Conservation (phyloP, 2,888 invertebrate genomes). For the Netelia inedita region DNA sequence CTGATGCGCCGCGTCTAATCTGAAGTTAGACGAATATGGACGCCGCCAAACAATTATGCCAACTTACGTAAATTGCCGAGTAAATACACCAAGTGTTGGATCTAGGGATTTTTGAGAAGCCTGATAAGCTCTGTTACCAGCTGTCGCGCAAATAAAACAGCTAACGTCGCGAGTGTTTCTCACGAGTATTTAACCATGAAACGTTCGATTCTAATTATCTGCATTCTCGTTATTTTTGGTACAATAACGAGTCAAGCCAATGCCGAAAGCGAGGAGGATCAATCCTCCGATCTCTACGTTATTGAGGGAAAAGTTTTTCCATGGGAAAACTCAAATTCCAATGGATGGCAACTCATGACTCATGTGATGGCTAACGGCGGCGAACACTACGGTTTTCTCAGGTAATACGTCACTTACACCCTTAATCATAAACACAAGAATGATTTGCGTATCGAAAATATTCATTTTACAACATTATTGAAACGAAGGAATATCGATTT, state of each 20-base stretch:
- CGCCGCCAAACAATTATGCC: too few relatives aligned
- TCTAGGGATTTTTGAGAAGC: not conserved
- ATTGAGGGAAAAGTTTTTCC: slow-evolving; percentile 94
- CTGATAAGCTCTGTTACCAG: not conserved
- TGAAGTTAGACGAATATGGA: not conserved
- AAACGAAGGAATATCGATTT: not conserved
- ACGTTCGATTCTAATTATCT: slow-evolving; percentile 60
- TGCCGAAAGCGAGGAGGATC: slow-evolving; percentile 84
- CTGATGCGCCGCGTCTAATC: not conserved
- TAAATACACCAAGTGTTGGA: not conserved
- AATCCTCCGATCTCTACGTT: slow-evolving; percentile 88
- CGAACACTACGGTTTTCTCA: slow-evolving; percentile 93
- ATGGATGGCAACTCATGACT: slow-evolving; percentile 92
- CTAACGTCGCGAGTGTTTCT: slow-evolving; percentile 9
- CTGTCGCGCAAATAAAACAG: not conserved
- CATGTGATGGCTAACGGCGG: slow-evolving; percentile 95
- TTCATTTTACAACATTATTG: slow-evolving; percentile 18
- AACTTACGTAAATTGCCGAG: too few relatives aligned
- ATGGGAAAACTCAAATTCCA: slow-evolving; percentile 87
- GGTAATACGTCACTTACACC: slow-evolving; percentile 81
- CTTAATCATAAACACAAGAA: not conserved
- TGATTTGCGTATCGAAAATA: not conserved
- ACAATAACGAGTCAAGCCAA: slow-evolving; percentile 60
- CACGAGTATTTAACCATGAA: slow-evolving; percentile 50
- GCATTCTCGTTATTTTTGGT: slow-evolving; percentile 69